A percentile compares a stretch with the other conserved stretches of the same genome.
Conservation (phyloP, 2,113 vertebrate species). For the Sinocyclocheilus rhinocerous region DNA sequence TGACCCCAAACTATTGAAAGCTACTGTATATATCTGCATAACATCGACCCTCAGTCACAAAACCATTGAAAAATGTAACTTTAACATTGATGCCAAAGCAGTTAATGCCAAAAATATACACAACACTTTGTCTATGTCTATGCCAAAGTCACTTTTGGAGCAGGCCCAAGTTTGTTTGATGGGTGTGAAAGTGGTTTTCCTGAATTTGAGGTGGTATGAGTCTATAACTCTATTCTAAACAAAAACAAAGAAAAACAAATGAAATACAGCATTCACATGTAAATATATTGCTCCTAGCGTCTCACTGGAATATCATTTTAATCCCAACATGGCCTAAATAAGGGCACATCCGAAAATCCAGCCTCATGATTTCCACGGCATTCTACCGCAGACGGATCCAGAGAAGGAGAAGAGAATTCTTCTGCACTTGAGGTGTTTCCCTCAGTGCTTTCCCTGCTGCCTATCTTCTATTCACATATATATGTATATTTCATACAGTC, state of each 20-base stretch:
- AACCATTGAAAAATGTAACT: background rate
- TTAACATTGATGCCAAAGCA: background rate
- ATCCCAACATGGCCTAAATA: slow-evolving; percentile 18
- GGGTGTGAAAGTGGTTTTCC: background rate
- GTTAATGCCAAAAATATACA: background rate
- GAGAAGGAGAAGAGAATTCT: background rate
- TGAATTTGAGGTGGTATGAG: background rate
- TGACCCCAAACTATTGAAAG: background rate
- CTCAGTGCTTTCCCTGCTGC: background rate
- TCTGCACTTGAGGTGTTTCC: background rate
- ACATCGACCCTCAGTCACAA: background rate
- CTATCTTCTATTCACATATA: background rate
- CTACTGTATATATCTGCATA: background rate
- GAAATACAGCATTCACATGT: background rate
- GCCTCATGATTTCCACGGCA: background rate
- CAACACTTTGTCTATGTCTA: background rate
- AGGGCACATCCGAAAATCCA: background rate
- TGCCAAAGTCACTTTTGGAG: background rate
- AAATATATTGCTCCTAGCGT: background rate
- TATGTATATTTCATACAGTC: slow-evolving; percentile 8
- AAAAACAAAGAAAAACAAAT: background rate
- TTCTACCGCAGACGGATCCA: background rate
- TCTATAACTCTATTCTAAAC: background rate
- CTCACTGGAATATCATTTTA: background rate
- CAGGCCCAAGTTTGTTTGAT: background rate